Base-by-base conservation (phyloP, 1,140 invertebrate genomes). In the Triops longicaudatus region DNA sequence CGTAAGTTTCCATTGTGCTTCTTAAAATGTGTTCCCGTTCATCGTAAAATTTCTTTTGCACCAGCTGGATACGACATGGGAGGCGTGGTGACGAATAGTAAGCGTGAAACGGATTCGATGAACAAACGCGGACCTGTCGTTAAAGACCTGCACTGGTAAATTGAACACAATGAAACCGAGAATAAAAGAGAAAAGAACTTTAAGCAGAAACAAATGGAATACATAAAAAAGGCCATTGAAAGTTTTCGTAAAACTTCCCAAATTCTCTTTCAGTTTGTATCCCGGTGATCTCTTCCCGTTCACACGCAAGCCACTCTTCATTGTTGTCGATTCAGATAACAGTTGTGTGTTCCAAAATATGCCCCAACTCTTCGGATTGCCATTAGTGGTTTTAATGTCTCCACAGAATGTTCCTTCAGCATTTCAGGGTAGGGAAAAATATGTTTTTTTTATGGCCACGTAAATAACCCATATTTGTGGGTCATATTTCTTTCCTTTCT, bases 271-370 rank as follows among this genome's bases (percentile, higher is more conserved):
- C 84, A 92, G 91, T 84, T 87, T 98, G 77, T 95, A 97, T 84
- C 96, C 96, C 44, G 95, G 95, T 73, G 96, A 98, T 84, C 85
- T 98, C 28, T 93, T 94, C 84, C 93, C 94, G 1, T 97, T 94
- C 85, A 95, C 93, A 6, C 88, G 96, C 79, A 91, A 95, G 82
- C 96, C 96, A 26, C 87, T 98, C 50, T 97, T 98, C 85, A 88
- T 98, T 72, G 93, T 98, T 79, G 90, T 98, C 78, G 96, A 98
- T 84, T 97, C 94, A 81, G 93, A 98, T 85, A 98, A 97, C 86
- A 96, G 94, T 83, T 94, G 92, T 84, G 92, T 94, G 78, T 98
- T 98, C 86, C 91, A 94, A 86, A 91, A 95, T 83, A 92, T 98
- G 82, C 93, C 95, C 28, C 90, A 91, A 79, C 92, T 95, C 82